Base-by-base conservation (phyloP, 1,140 invertebrate genomes). In the Cephus cinctus region DNA sequence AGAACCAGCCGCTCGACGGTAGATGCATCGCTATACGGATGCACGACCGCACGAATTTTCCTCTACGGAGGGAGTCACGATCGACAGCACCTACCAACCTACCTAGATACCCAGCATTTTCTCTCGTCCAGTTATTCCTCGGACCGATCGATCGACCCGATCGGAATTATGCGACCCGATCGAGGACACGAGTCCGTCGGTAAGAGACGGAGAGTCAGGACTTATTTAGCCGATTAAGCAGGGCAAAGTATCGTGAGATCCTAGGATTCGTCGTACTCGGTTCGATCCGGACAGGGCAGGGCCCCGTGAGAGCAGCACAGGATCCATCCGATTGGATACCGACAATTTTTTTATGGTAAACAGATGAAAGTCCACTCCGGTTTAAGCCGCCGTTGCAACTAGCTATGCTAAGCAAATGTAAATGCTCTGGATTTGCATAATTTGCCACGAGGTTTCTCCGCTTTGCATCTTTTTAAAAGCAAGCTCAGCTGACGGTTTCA, bases 391-490 rank as follows among this genome's bases (percentile, higher is more conserved):
- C n/a, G 18, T 4, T n/a, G 32, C 32, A 35, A 16, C 32, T 35
- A n/a, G 18, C 14, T 60, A 62, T 62, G 55, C 60, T 52, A 60
- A 63, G 52, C 45, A 52, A 58, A 65, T 62, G 61, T 50, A 63
- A 65, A 65, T 65, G 39, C 32, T 43, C 20, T 20, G 46, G 46
- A 61, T 65, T 52, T 60, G 58, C 56, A 65, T 63, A 63, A 63
- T 63, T 57, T 50, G 42, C 47, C 40, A 31, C 39, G 46, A 62
- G 52, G 52, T 63, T 63, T 63, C 62, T 58, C 53, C 46, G 55
- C 61, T 60, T 59, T 50, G 55, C 48, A 54, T 54, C 41, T 30
- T 46, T 50, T 54, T 50, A n/a, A n/a, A n/a, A n/a, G n/a, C n/a
- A n/a, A n/a, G n/a, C n/a, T n/a, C n/a, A n/a, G n/a, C n/a, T n/a